Evolutionary conservation across 2,888 invertebrate species (phyloP), one percentile per base, ranked within the genome.

Genomic region (Stenolophus ochropezus): DNA sequence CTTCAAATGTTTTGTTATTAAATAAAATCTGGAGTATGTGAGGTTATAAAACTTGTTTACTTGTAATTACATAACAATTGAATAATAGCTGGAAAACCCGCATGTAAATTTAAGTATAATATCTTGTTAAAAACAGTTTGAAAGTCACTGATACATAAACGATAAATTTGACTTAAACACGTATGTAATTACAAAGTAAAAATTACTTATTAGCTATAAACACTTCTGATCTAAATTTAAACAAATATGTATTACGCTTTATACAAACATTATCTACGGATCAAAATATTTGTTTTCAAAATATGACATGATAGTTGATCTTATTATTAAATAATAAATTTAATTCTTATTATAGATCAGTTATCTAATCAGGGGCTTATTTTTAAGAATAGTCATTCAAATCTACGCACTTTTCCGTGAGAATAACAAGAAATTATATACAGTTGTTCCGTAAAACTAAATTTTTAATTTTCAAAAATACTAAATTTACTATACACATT

Each of bases 181-280:
- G 20, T 21, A 20, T 20, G 20, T 56, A 56, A 56, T 56, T 56
- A 56, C 11, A 8, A 56, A 56, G 11, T 16, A 21, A 56, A 56
- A 56, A 56, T 56, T 20, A 56, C 56, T 56, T 56, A 56, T 20
- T 56, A 20, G 56, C 18, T 20, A n/a, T n/a, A 21, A 56, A 56
- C 56, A 56, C 21, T 21, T 56, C 18, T 42, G 20, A 6, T 56
- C 21, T 56, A 56, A 56, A 56, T 20, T 21, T 56, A 56, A 56
- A 16, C 20, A 1, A 56, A 20, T 8, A 56, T 20, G 11, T 56
- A 20, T 6, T 56, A 21, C 56, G 56, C 8, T 20, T 21, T 56
- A 56, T 20, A 21, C 56, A 6, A 56, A 56, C 56, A 56, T 56
- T 56, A 56, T 56, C 21, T 20, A 20, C 18, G 8, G 11, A 56